Evolutionary conservation across 2,797 vertebrate genomes (phyloP).

Genomic region (Cyprinodon diabolis): DNA sequence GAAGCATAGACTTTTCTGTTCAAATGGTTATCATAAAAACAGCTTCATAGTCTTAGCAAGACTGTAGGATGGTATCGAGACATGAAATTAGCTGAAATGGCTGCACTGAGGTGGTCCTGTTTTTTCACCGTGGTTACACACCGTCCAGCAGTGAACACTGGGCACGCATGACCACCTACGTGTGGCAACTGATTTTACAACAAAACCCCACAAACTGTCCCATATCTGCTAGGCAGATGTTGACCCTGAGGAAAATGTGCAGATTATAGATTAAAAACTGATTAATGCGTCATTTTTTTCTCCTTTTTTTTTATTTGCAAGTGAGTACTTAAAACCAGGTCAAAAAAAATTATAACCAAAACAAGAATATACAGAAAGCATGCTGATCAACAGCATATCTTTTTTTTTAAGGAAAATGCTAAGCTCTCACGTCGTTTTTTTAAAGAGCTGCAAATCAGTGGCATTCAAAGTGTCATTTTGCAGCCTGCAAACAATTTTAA

Average conservation of each 20-base stretch:
- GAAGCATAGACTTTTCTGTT: conserved; percentile 50
- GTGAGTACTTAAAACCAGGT: conserved; percentile 42
- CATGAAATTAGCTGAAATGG: conserved; percentile 35
- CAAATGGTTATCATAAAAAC: conserved; percentile 42
- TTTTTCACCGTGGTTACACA: conserved; percentile 69
- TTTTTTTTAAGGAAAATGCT: conserved; percentile 34
- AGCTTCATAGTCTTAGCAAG: conserved; percentile 41
- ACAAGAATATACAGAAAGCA: conserved; percentile 46
- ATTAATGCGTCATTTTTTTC: conserved; percentile 50
- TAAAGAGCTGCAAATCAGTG: conserved; percentile 55
- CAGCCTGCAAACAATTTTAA: conserved; percentile 61
- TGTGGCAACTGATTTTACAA: conserved; percentile 48
- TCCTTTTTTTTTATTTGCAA: conserved; percentile 30
- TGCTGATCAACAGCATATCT: conserved; percentile 57
- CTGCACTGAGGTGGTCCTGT: conserved; percentile 52
- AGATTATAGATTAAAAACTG: conserved; percentile 68
- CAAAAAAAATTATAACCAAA: conserved; percentile 24
- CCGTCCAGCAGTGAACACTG: conserved; percentile 78
- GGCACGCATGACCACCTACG: conserved; percentile 59
- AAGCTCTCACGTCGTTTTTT: conserved; percentile 46
- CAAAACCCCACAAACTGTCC: conserved; percentile 66
- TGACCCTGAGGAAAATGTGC: conserved; percentile 82
- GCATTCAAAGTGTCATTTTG: conserved; percentile 71
- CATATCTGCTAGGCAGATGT: conserved; percentile 67
- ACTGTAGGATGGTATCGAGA: conserved; percentile 44